phyloP scores from a whole-genome alignment of 2,113 vertebrate genomes.

The Mystacornis crossleyi region DNA sequence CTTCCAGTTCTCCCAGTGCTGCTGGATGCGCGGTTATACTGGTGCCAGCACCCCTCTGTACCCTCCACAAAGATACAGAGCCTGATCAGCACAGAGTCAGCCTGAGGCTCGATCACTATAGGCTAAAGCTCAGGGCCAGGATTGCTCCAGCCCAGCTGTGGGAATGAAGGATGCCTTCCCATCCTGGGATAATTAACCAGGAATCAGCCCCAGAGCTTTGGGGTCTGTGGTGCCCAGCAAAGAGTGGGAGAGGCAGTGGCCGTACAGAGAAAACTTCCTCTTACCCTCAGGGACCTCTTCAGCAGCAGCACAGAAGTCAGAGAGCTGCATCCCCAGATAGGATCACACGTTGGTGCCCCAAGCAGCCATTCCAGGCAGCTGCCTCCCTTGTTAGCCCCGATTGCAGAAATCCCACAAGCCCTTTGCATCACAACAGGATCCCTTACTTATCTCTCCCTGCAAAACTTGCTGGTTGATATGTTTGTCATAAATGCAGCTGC shows the following conservation, averaged over 20 bases:
- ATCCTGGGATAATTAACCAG: neutral
- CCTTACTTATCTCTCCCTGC: neutral
- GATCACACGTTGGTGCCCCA: neutral
- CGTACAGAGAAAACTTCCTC: neutral
- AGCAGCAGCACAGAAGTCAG: neutral
- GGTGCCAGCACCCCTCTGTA: neutral
- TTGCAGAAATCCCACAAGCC: neutral
- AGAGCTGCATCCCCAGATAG: fast-evolving
- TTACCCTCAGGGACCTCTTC: neutral
- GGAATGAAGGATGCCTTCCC: neutral
- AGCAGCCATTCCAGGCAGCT: neutral
- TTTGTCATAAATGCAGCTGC: neutral
- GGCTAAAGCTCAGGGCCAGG: neutral
- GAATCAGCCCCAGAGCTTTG: neutral
- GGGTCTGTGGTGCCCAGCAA: neutral
- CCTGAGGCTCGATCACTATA: fast-evolving
- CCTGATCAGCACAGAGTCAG: fast-evolving
- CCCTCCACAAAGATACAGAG: neutral
- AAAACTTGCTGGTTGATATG: neutral
- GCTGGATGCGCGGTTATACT: too few species aligned
- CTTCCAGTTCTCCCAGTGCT: neutral
- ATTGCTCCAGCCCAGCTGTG: neutral
- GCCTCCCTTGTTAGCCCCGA: neutral
- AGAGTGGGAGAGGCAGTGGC: neutral
- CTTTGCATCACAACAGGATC: neutral